A percentile compares a stretch with the other conserved stretches of the same genome.
Conservation (phyloP, 2,797 vertebrate species). For the Sebastes cheni region DNA sequence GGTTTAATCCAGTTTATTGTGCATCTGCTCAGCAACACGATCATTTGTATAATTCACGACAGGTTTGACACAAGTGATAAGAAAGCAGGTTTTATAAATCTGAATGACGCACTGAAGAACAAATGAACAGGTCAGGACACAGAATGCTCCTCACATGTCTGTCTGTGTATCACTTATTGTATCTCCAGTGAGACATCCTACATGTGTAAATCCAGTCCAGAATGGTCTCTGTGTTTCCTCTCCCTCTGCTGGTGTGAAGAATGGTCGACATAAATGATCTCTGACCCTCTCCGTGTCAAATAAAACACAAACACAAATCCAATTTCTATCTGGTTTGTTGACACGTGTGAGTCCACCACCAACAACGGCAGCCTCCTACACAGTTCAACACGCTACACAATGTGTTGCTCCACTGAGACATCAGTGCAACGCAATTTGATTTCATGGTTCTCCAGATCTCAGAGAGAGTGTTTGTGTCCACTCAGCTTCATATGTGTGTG, state of each 20-base stretch:
- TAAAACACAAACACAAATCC: slow-evolving; percentile 11
- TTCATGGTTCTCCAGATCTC: slow-evolving; percentile 30
- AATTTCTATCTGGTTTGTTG: slow-evolving; percentile 28
- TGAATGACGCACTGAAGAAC: too few relatives aligned
- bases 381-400: slow-evolving; percentile 6
- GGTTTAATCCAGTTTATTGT: not conserved
- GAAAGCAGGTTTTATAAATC: not conserved
- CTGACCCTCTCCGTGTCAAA: slow-evolving; percentile 4
- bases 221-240: not conserved
- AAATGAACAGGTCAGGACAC: not conserved
- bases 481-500: not conserved
- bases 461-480: not conserved
- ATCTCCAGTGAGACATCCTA: not conserved
- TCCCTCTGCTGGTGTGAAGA: not conserved
- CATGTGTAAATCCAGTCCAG: not conserved
- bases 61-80: not conserved
- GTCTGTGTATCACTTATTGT: not conserved
- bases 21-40: not conserved
- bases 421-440: slow-evolving; percentile 9
- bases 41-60: not conserved
- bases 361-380: not conserved
- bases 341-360: not conserved
- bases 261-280: not conserved
- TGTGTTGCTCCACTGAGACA: slow-evolving; percentile 7
- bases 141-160: not conserved